A percentile compares a stretch with the other conserved stretches of the same genome.
Evolutionary conservation across 2,113 vertebrate species (phyloP).

Genomic region (Calidris pygmaea): DNA sequence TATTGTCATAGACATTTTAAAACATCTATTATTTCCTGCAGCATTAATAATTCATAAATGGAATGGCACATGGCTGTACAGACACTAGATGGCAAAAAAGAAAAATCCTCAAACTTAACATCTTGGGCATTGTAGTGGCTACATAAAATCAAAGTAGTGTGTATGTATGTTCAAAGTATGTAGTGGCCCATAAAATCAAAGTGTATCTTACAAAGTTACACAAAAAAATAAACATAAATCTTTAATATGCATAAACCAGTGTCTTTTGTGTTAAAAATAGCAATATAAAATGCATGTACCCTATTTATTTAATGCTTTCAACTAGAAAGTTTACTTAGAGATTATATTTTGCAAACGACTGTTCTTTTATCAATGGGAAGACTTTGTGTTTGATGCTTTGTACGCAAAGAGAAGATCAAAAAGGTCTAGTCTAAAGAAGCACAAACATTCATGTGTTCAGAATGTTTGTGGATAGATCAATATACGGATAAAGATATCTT

Average conservation of each 20-base stretch:
- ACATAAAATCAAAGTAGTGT: not conserved
- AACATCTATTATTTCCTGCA: not conserved
- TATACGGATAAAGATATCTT: not conserved
- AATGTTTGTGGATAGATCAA: not conserved
- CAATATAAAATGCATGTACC: not conserved
- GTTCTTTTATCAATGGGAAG: not conserved
- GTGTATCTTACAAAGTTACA: not conserved
- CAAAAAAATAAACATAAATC: not conserved
- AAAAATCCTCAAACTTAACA: not conserved
- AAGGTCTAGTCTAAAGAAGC: not conserved
- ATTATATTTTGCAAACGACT: not conserved
- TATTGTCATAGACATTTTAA: not conserved
- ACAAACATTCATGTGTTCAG: not conserved
- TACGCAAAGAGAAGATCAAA: not conserved
- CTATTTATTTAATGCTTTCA: not conserved
- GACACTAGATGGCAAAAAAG: not conserved
- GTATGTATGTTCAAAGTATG: too few species aligned
- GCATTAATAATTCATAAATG: not conserved
- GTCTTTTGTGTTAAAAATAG: not conserved
- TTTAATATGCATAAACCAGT: not conserved
- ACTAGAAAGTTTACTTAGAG: not conserved
- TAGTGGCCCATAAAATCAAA: not conserved
- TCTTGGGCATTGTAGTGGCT: not conserved
- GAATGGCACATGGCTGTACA: not conserved
- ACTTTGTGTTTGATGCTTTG: not conserved